These are phyloP conservation scores for Heterodera carotae DNA, from an alignment of 1,140 invertebrate species.

Conservation along the genomic window DNA sequence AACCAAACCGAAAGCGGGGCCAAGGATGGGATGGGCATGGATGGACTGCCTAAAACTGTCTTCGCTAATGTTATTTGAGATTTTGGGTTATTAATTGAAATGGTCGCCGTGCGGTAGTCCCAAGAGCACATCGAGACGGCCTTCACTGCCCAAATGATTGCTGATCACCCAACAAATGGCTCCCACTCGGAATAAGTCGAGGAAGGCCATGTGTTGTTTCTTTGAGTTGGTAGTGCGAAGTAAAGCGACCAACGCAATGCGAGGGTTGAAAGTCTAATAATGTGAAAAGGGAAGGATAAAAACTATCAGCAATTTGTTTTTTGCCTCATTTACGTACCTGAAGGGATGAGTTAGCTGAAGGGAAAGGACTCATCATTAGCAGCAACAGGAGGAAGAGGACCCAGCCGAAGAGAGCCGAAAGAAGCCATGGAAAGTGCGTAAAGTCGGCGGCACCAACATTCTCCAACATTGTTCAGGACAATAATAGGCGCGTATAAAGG, in stretches of 20 bases:
- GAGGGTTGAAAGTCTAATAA: neutral
- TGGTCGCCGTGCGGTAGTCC: constrained; percentile 36
- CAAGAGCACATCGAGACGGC: constrained; percentile 60
- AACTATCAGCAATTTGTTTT: too few species aligned
- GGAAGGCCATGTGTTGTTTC: constrained; percentile 45
- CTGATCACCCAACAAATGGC: constrained; percentile 63
- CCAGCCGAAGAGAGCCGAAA: neutral
- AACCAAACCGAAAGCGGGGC: constrained; percentile 53
- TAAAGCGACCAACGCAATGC: neutral
- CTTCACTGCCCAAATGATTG: constrained; percentile 62
- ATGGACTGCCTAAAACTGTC: constrained; percentile 50
- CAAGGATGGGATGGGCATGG: constrained; percentile 60
- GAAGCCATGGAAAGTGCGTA: neutral
- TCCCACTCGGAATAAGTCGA: constrained; percentile 62
- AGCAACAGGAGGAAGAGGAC: neutral
- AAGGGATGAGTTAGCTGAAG: neutral
- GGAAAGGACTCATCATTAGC: neutral
- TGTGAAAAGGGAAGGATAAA: too few species aligned
- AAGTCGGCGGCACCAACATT: too few species aligned
- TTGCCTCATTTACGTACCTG: too few species aligned
- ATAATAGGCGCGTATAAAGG: too few species aligned
- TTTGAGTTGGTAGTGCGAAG: neutral
- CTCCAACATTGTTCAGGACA: too few species aligned
- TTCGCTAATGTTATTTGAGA: constrained; percentile 26
- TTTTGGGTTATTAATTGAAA: neutral